These are phyloP conservation scores for Meandrina meandrites DNA, from an alignment of 92 coral and sea anemone genomes.

Conservation along the genomic window DNA sequence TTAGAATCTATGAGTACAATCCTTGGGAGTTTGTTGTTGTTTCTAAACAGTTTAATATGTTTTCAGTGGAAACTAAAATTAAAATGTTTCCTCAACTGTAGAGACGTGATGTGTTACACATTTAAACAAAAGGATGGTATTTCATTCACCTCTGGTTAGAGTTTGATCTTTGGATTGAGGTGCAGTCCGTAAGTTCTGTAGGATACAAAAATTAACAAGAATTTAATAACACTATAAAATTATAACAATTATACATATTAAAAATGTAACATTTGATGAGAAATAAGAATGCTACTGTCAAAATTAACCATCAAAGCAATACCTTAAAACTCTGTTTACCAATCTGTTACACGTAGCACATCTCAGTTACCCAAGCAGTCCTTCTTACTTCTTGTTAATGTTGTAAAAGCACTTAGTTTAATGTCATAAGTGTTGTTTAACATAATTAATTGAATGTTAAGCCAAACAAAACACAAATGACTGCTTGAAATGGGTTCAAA, in stretches of 20 bases:
- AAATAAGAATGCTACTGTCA: background rate
- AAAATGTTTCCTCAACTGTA: background rate
- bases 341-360: too few relatives aligned
- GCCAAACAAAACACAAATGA: too few relatives aligned
- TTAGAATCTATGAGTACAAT: too few relatives aligned
- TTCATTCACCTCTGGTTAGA: constrained; percentile 68
- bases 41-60: too few relatives aligned
- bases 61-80: background rate
- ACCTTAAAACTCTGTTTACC: too few relatives aligned
- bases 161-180: constrained; percentile 90
- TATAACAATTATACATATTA: background rate
- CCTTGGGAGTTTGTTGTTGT: background rate
- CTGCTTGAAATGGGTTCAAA: too few relatives aligned
- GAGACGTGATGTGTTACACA: background rate
- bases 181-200: constrained; percentile 88
- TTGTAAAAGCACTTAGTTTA: too few relatives aligned
- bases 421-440: too few relatives aligned
- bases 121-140: background rate
- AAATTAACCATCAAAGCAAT: too few relatives aligned
- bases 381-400: too few relatives aligned
- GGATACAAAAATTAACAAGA: background rate
- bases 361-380: too few relatives aligned
- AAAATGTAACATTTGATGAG: background rate
- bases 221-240: background rate
- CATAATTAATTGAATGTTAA: too few relatives aligned